Conservation (phyloP, 1,140 invertebrate genomes). For the Triops longicaudatus region DNA sequence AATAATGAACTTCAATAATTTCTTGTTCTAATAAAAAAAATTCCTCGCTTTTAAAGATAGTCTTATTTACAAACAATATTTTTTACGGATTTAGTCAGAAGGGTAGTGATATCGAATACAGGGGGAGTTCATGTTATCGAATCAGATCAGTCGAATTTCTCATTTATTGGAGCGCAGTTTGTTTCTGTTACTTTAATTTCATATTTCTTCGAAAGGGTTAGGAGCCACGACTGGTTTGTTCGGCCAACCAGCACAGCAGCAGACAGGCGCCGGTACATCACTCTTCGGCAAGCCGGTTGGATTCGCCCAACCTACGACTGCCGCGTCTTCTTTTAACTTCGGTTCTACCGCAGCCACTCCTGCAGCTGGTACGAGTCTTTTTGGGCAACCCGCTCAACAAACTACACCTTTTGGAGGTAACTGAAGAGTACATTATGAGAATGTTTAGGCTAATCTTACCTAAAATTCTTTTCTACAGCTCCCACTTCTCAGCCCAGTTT, state of each 20-base stretch:
- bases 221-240: conserved; percentile 34
- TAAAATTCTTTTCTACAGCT: background rate
- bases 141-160: too few species aligned
- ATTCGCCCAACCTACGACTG: conserved; percentile 28
- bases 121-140: too few species aligned
- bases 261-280: conserved; percentile 24
- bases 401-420: background rate
- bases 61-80: too few species aligned
- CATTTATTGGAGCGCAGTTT: too few species aligned
- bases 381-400: conserved; percentile 32
- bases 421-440: background rate
- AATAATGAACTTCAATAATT: background rate
- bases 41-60: background rate
- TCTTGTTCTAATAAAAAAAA: background rate
- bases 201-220: conserved; percentile 15
- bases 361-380: conserved; percentile 33
- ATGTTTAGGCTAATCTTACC: background rate
- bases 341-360: conserved; percentile 35
- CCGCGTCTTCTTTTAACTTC: conserved; percentile 31
- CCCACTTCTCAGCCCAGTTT: background rate
- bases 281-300: conserved; percentile 28
- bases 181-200: background rate
- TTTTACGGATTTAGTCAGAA: too few species aligned
- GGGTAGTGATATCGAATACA: too few species aligned
- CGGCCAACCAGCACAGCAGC: conserved; percentile 34